Percentiles rank a stretch among this genome's conserved stretches.
Evolutionary conservation across 92 coral and sea anemone species (phyloP).

Genomic region (Porites evermanni): DNA sequence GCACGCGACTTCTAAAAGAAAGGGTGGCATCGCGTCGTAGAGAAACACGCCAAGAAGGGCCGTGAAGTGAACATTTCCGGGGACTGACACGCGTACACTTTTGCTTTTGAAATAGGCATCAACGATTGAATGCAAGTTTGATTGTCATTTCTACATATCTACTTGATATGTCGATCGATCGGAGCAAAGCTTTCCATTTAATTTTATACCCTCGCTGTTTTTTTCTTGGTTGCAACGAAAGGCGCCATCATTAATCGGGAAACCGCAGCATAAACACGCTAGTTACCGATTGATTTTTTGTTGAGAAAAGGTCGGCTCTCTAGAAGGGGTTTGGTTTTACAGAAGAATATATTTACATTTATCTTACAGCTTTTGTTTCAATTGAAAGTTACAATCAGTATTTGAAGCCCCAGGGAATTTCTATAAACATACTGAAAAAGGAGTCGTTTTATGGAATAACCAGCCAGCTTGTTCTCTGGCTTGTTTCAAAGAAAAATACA

Average conservation of each 20-base stretch:
- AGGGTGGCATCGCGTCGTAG: neutral
- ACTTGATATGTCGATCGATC: neutral
- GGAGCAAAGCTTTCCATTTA: neutral
- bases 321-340: slow-evolving; percentile 28
- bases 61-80: slow-evolving; percentile 32
- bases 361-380: neutral
- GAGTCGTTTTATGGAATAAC: neutral
- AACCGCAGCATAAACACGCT: slow-evolving; percentile 24
- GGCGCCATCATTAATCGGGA: neutral
- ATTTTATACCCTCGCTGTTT: neutral
- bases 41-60: slow-evolving; percentile 11
- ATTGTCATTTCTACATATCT: neutral
- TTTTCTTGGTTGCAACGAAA: neutral
- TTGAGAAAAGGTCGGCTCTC: slow-evolving; percentile 10
- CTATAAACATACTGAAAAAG: too few relatives aligned
- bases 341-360: slow-evolving; percentile 24
- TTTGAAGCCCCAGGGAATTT: neutral
- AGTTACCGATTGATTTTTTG: neutral
- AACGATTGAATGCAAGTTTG: slow-evolving; percentile 6
- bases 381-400: neutral
- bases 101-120: neutral
- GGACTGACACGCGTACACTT: neutral
- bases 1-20: neutral
- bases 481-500: neutral
- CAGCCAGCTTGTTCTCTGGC: neutral